A percentile compares a stretch with the other conserved stretches of the same genome.
Evolutionary conservation across 2,888 invertebrate species (phyloP).

Genomic region (Tetrapedia diversipes): DNA sequence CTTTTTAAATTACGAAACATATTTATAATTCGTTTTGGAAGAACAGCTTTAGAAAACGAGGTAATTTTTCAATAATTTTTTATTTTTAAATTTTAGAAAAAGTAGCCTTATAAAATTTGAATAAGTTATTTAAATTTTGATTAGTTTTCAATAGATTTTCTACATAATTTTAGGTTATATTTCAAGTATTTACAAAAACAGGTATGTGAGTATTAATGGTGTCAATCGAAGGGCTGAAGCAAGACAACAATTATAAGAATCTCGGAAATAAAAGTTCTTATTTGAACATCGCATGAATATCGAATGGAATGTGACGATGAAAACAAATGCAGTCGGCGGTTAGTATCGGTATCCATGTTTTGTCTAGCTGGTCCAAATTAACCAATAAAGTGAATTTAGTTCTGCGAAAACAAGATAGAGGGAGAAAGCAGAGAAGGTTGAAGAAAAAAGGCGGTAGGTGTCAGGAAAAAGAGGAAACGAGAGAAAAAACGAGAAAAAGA

Average conservation of each 20-base stretch:
- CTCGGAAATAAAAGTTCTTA: constrained; percentile 7
- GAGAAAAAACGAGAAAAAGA: constrained; percentile 15
- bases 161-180: not conserved
- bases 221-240: constrained; percentile 5
- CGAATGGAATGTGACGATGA: constrained; percentile 27
- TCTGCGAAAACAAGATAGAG: constrained; percentile 18
- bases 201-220: not conserved
- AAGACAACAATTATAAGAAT: constrained; percentile 33
- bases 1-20: not conserved
- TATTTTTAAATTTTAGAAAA: no score
- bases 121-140: no score
- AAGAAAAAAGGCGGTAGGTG: constrained; percentile 20
- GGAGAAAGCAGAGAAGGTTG: constrained; percentile 17
- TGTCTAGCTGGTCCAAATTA: constrained; percentile 19
- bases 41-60: no score
- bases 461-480: not conserved
- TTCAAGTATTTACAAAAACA: constrained; percentile 24
- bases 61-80: no score
- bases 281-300: constrained; percentile 17
- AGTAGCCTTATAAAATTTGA: not conserved
- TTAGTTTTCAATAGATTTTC: no score
- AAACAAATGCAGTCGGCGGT: not conserved
- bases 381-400: constrained; percentile 35
- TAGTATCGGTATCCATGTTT: constrained; percentile 36
- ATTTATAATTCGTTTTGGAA: no score